These are phyloP conservation scores for Neodiprion pinetum DNA, from an alignment of 1,140 invertebrate genomes.

Conservation along the genomic window DNA sequence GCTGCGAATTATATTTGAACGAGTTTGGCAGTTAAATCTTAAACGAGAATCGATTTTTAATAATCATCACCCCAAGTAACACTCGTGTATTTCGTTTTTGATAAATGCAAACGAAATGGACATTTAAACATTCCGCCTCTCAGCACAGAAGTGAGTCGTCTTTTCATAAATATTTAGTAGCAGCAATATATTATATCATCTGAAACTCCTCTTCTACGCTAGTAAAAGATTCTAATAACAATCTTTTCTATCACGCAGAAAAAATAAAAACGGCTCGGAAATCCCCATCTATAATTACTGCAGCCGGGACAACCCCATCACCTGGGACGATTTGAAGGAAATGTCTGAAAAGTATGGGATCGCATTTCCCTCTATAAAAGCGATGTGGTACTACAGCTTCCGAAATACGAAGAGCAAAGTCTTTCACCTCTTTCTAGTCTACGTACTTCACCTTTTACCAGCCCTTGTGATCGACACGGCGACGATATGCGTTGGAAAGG, in stretches of 20 bases:
- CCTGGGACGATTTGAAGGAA: constrained; percentile 54
- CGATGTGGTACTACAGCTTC: constrained; percentile 67
- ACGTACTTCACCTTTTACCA: constrained; percentile 70
- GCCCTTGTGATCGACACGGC: constrained; percentile 72
- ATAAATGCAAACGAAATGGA: too few species aligned
- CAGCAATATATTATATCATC: too few species aligned
- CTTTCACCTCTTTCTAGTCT: constrained; percentile 60
- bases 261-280: constrained; percentile 36
- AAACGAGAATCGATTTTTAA: too few species aligned
- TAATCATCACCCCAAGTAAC: too few species aligned
- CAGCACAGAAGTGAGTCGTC: too few species aligned
- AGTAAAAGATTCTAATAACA: too few species aligned
- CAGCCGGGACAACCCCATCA: constrained; percentile 56
- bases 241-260: constrained; percentile 25
- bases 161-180: too few species aligned
- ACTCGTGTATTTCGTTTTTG: too few species aligned
- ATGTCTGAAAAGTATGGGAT: constrained; percentile 54
- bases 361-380: constrained; percentile 49
- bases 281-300: constrained; percentile 62
- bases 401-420: constrained; percentile 61
- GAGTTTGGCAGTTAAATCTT: too few species aligned
- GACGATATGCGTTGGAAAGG: constrained; percentile 66
- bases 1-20: too few species aligned
- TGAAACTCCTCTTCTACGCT: too few species aligned
- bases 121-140: too few species aligned